Percentiles rank a stretch among this genome's conserved stretches.
These are phyloP conservation scores for Echinarachnius parma DNA, from an alignment of 53 echinoderm and acorn worm genomes.

Conservation along the genomic window DNA sequence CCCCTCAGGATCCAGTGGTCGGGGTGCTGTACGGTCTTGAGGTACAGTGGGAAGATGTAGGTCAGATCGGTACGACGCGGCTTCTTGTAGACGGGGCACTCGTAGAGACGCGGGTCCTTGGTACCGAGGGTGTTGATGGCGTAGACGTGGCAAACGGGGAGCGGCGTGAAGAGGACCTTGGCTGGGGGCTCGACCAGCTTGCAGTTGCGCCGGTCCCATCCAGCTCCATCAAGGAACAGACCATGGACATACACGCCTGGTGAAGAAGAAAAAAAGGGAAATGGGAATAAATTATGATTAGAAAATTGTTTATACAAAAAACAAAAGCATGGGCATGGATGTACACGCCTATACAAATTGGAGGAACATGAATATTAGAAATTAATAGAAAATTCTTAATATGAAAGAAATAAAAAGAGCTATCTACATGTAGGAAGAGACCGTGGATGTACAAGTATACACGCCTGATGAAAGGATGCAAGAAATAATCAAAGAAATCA, in stretches of 20 bases:
- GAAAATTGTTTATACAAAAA: no score
- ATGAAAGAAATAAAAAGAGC: no score
- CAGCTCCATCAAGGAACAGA: slow-evolving; percentile 88
- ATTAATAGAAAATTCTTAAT: no score
- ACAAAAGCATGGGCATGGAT: no score
- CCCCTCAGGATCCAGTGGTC: slow-evolving; percentile 96
- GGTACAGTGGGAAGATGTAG: slow-evolving; percentile 91
- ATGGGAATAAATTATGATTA: no score
- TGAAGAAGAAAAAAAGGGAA: slow-evolving; percentile 11
- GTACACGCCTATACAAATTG: no score
- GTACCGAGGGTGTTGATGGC: slow-evolving; percentile 78
- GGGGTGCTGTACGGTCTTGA: slow-evolving; percentile 87
- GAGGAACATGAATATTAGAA: no score
- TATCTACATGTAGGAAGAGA: no score
- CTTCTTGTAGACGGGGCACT: slow-evolving; percentile 97
- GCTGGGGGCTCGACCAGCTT: slow-evolving; percentile 90
- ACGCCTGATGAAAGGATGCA: no score
- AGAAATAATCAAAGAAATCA: no score
- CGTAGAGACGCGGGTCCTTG: slow-evolving; percentile 85
- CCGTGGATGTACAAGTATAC: no score
- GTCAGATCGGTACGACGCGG: slow-evolving; percentile 89
- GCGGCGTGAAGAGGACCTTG: slow-evolving; percentile 91
- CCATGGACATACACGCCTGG: slow-evolving; percentile 88
- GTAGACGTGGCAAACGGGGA: slow-evolving; percentile 93
- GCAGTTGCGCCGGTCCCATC: slow-evolving; percentile 97